Evolutionary conservation across 1,140 invertebrate species (phyloP).

Genomic region (Saccostrea glomerata): DNA sequence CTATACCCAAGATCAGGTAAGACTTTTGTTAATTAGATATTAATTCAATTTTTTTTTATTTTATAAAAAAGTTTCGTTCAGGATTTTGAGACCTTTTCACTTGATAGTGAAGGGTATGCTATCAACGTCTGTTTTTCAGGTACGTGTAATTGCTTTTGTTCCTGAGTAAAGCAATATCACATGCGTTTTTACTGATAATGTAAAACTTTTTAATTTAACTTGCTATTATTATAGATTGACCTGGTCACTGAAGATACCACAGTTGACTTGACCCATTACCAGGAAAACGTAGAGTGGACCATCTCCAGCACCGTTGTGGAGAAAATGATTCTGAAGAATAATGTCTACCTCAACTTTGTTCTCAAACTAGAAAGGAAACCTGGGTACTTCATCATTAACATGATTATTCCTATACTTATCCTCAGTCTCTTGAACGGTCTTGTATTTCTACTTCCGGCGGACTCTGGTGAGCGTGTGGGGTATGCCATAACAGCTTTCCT

Average conservation of each 20-base stretch:
- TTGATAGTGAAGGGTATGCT: too few relatives aligned
- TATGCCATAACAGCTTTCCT: conserved; percentile 82
- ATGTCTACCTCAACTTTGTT: conserved; percentile 47
- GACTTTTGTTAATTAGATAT: not conserved
- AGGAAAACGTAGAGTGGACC: conserved; percentile 44
- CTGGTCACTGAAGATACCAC: not conserved
- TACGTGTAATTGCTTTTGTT: too few relatives aligned
- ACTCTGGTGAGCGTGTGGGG: conserved; percentile 82
- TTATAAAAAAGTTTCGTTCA: not conserved
- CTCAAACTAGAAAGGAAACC: conserved; percentile 65
- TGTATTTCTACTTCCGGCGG: conserved; percentile 82
- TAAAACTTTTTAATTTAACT: too few relatives aligned
- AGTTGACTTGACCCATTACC: conserved; percentile 29
- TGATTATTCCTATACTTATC: conserved; percentile 82
- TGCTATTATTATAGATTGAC: not conserved
- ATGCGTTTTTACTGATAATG: too few relatives aligned
- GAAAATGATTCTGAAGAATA: not conserved
- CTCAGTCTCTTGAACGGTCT: conserved; percentile 81
- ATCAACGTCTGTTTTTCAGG: too few relatives aligned
- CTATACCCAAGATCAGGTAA: conserved; percentile 48
- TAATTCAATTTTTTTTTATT: not conserved
- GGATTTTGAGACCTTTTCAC: not conserved
- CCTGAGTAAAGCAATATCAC: too few relatives aligned
- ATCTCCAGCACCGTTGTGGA: conserved; percentile 10
- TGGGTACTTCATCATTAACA: conserved; percentile 80